phyloP scores from a whole-genome alignment of 1,140 invertebrate genomes.

The Drosophila saltans region DNA sequence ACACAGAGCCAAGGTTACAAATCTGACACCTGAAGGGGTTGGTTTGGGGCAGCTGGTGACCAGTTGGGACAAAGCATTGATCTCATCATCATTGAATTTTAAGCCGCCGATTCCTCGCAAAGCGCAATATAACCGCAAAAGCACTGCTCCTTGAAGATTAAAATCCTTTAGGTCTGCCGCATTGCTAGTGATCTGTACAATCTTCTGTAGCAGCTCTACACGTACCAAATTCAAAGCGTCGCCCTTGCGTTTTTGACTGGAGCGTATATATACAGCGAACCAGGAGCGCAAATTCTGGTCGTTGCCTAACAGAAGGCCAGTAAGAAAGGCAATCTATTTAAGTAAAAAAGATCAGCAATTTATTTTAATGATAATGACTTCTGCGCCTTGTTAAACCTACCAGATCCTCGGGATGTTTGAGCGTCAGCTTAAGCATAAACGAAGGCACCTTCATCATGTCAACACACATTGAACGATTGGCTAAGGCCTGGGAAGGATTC shows the following conservation, averaged over 20 bases:
- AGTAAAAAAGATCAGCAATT: not conserved
- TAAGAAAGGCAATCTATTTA: slow-evolving; percentile 92
- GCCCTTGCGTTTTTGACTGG: slow-evolving; percentile 94
- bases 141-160: slow-evolving; percentile 91
- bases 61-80: slow-evolving; percentile 91
- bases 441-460: slow-evolving; percentile 94
- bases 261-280: slow-evolving; percentile 96
- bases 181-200: slow-evolving; percentile 85
- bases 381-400: slow-evolving; percentile 39
- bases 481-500: slow-evolving; percentile 93
- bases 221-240: slow-evolving; percentile 90
- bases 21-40: slow-evolving; percentile 94
- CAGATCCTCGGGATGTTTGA: slow-evolving; percentile 79
- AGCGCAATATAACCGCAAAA: slow-evolving; percentile 95
- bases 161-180: slow-evolving; percentile 84
- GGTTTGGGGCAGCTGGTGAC: slow-evolving; percentile 95
- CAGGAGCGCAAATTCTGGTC: slow-evolving; percentile 95
- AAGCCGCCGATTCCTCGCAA: slow-evolving; percentile 95
- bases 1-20: slow-evolving; percentile 96
- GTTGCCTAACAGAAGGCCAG: slow-evolving; percentile 94
- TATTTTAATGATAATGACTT: no score
- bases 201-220: slow-evolving; percentile 89
- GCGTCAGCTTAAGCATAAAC: slow-evolving; percentile 79
- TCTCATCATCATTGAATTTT: slow-evolving; percentile 97
- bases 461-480: slow-evolving; percentile 92